Evolutionary conservation across 2,888 invertebrate species (phyloP), one percentile per base, ranked within the genome.

Genomic region (Dioctria linearis): DNA sequence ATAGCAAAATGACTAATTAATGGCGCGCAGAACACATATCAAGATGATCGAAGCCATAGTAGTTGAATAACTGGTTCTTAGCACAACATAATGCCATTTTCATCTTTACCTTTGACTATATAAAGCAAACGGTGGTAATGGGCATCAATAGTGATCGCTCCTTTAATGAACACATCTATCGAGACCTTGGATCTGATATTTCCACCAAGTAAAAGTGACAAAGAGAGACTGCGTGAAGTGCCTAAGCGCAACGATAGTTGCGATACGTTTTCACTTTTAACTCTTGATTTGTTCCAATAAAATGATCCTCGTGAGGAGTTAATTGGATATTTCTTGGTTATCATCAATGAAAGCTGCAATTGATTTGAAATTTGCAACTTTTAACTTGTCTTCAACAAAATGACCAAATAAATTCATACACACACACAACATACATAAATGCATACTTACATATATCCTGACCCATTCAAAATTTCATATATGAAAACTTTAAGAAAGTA

Each of bases 311-410:
- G 85, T 86, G 86, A 85, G 85, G 85, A 85, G 86, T 86, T 88
- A 88, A 88, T 88, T 88, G 87, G 87, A 86, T 85, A 86, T 87
- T 86, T 86, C 86, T 84, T 84, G 84, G 83, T 82, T 83, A 84
- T 85, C 84, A 85, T 51, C 51, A 51, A 51, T 11, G 51, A 51
- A 51, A 51, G 25, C 25, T 25, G 25, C 25, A 25, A 25, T 25
- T 25, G 25, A 25, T 25, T 25, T 25, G 25, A 25, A 25, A 25
- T 25, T 25, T n/a, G n/a, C n/a, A n/a, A n/a, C n/a, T n/a, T 25
- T 25, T 25, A 25, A 0, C 25, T 25, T 25, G 2, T 25, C 25
- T 25, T 25, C 25, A 25, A 25, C 25, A 25, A 25, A 25, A 25
- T 25, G 2, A 25, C 25, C 25, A 25, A 25, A 25, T 25, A 25